Base-by-base conservation (phyloP, 1,140 invertebrate species). In the Monomorium pharaonis region DNA sequence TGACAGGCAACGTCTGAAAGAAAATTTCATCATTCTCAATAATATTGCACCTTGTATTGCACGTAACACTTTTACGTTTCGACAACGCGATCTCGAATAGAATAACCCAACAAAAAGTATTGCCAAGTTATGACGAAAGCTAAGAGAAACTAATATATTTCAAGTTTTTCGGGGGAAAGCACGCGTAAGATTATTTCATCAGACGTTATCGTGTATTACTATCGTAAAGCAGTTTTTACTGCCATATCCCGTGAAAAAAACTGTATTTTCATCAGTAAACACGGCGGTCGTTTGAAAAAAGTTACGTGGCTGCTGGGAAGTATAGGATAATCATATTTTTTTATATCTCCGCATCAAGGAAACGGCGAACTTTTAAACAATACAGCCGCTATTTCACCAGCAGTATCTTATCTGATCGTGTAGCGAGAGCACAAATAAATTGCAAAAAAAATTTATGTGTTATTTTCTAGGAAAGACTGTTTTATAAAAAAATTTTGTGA, bases 11-110 rank as follows among this genome's bases (percentile, higher is more conserved):
- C 58, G 67, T 84, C 74, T 90, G 83, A 87, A 87, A 86, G 84
- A 80, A 51, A 91, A 90, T 91, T 89, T 88, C 81, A 37, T 67
- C 70, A 75, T 76, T 85, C 54, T 21, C 56, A 37, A 10, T 33
- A 72, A 72, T 74, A 37, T n/a, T n/a, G n/a, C n/a, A n/a, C n/a
- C n/a, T n/a, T n/a, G 30, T 24, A 24, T 58, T 10, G 60, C 5
- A 24, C 42, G 60, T 87, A 76, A 33, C 75, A 54, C 56, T 24
- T 76, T 65, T 77, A 49, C 47, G 44, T 58, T 21, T 6, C 30
- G 33, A 65, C 37, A 65, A 37, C 42, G 14, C 21, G 51, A 63
- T 47, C 10, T 16, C 27, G 4, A 37, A 12, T 21, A 9, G 56
- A 21, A 24, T 27, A 42, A 78, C 44, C 42, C 67, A 54, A 56